Percentiles rank a stretch among this genome's conserved stretches.
phyloP scores from a whole-genome alignment of 92 coral and sea anemone genomes.

The Porites lobata region DNA sequence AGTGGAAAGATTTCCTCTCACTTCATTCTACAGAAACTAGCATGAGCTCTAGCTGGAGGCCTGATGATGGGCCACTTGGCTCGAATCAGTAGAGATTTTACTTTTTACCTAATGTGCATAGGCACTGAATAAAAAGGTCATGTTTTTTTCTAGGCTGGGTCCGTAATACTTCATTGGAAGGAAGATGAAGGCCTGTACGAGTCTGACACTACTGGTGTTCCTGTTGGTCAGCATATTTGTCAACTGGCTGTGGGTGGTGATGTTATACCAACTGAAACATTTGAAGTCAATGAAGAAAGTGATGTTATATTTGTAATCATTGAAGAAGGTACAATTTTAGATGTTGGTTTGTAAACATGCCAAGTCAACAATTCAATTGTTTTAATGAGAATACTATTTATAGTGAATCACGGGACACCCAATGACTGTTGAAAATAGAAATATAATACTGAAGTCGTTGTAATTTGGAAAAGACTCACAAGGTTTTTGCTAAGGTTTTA shows the following conservation, averaged over 20 bases:
- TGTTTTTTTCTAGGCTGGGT: constrained; percentile 73
- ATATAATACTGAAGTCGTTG: too few species aligned
- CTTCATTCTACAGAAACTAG: too few species aligned
- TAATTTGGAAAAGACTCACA: too few species aligned
- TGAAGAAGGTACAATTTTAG: constrained; percentile 53
- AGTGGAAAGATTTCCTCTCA: too few species aligned
- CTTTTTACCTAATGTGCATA: background rate
- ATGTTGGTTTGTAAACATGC: background rate
- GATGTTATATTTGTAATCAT: constrained; percentile 79
- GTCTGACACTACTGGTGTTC: constrained; percentile 77
- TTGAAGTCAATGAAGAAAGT: constrained; percentile 70
- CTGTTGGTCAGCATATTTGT: constrained; percentile 81
- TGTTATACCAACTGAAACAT: constrained; percentile 80
- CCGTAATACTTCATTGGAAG: constrained; percentile 78
- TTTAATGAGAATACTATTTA: too few species aligned
- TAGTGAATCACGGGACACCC: too few species aligned
- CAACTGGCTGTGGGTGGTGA: constrained; percentile 90
- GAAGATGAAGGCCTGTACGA: constrained; percentile 79
- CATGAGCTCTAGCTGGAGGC: too few species aligned
- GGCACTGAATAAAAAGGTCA: background rate
- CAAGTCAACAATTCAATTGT: too few species aligned
- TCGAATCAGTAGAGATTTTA: too few species aligned
- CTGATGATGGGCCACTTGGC: too few species aligned
- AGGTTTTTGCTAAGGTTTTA: too few species aligned
- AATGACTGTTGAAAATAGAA: too few species aligned